These are phyloP conservation scores for Pyxicephalus adspersus DNA, from an alignment of 2,113 vertebrate genomes.

Conservation along the genomic window DNA sequence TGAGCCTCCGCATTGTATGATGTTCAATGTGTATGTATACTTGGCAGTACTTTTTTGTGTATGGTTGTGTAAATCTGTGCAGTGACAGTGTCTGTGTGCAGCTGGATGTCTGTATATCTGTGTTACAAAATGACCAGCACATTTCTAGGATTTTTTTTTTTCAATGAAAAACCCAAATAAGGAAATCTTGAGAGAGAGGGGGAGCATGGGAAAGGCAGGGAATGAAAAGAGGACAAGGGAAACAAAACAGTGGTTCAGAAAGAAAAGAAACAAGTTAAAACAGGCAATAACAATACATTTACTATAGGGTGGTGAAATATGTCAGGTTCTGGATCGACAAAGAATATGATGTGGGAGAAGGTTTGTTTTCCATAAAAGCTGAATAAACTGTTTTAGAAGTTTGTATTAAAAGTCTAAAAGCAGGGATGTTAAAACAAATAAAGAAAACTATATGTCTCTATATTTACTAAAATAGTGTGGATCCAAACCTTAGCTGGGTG, in stretches of 20 bases:
- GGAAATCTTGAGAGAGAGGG: constrained; percentile 31
- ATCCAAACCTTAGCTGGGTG: no score
- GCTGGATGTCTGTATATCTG: neutral
- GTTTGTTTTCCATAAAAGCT: neutral
- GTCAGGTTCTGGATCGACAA: neutral
- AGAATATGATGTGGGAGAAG: neutral
- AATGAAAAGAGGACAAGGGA: neutral
- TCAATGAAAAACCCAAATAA: constrained; percentile 49
- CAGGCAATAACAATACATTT: neutral
- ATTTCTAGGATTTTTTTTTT: constrained; percentile 51
- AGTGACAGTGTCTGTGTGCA: constrained; percentile 1
- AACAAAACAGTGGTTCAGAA: constrained; percentile 19
- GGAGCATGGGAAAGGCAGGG: neutral
- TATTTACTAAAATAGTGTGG: no score
- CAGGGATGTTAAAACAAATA: no score
- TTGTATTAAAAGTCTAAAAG: no score
- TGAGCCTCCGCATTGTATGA: neutral
- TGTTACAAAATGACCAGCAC: constrained; percentile 27
- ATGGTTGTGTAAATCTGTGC: constrained; percentile 2
- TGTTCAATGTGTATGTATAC: neutral
- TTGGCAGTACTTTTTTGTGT: neutral
- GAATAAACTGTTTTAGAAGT: neutral
- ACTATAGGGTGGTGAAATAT: neutral
- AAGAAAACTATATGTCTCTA: no score
- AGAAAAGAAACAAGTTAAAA: neutral